phyloP scores from a whole-genome alignment of 1,140 invertebrate genomes.

The Oreohelix idahoensis region DNA sequence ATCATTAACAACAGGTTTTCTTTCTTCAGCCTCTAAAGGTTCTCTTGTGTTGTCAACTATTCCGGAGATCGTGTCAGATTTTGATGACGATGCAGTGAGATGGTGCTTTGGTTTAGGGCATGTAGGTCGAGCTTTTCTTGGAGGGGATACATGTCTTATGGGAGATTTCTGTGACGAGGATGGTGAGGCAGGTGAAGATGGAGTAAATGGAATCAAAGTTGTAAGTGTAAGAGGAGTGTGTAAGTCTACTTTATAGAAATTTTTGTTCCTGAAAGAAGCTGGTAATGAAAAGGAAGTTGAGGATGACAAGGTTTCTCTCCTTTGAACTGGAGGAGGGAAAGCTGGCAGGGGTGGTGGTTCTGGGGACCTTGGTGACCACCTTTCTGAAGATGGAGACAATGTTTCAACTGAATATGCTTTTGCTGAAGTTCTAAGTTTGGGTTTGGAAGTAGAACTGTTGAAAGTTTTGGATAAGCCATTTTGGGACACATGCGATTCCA shows the following conservation, averaged over 20 bases:
- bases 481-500: background rate
- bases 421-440: background rate
- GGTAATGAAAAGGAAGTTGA: slow-evolving; percentile 14
- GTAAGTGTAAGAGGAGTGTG: background rate
- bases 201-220: background rate
- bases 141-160: background rate
- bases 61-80: background rate
- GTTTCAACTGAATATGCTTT: background rate
- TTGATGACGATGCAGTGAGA: background rate
- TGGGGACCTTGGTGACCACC: background rate
- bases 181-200: background rate
- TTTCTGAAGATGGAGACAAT: background rate
- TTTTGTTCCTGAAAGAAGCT: slow-evolving; percentile 10
- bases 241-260: background rate
- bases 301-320: background rate
- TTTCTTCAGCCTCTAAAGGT: background rate
- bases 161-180: background rate
- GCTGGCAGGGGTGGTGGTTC: slow-evolving; percentile 16
- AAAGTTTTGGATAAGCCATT: background rate
- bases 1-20: background rate
- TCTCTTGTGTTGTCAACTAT: background rate
- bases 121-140: background rate
- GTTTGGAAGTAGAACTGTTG: background rate
- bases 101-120: background rate
- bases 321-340: background rate